Conservation (phyloP, 2,888 invertebrate species). For the Meta bourneti region DNA sequence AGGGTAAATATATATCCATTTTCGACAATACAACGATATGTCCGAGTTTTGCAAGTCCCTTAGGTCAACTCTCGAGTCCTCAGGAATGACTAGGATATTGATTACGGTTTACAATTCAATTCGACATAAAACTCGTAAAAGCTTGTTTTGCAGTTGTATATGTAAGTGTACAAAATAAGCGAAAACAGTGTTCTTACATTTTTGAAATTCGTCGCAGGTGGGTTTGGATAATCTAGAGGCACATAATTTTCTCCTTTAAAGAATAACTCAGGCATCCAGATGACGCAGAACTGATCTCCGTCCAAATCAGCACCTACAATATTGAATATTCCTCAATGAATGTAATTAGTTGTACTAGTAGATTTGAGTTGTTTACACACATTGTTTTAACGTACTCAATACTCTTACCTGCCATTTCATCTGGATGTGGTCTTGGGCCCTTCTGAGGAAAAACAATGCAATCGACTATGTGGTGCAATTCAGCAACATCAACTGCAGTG, state of each 20-base stretch:
- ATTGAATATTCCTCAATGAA: not conserved
- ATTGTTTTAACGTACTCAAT: not conserved
- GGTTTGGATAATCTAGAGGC: conserved; percentile 74
- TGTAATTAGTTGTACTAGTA: not conserved
- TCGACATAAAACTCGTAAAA: too few species aligned
- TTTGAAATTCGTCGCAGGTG: not conserved
- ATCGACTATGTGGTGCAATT: conserved; percentile 79
- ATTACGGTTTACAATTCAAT: too few species aligned
- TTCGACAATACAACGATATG: too few species aligned
- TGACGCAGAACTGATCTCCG: conserved; percentile 81
- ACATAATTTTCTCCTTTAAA: conserved; percentile 76
- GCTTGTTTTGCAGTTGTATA: too few species aligned
- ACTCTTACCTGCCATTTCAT: conserved; percentile 81
- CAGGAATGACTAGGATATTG: too few species aligned
- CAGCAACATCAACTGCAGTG: conserved; percentile 78
- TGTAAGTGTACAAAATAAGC: too few species aligned
- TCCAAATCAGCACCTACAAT: conserved; percentile 80
- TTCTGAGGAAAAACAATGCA: conserved; percentile 81
- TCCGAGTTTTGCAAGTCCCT: too few species aligned
- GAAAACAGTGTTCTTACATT: not conserved
- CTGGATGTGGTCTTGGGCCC: conserved; percentile 81
- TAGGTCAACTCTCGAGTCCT: too few species aligned
- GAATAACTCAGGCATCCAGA: conserved; percentile 80
- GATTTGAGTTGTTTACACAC: not conserved
- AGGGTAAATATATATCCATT: too few species aligned